These are phyloP conservation scores for Peromyscus aztecus DNA, from an alignment of 2,797 vertebrate genomes.

Conservation along the genomic window DNA sequence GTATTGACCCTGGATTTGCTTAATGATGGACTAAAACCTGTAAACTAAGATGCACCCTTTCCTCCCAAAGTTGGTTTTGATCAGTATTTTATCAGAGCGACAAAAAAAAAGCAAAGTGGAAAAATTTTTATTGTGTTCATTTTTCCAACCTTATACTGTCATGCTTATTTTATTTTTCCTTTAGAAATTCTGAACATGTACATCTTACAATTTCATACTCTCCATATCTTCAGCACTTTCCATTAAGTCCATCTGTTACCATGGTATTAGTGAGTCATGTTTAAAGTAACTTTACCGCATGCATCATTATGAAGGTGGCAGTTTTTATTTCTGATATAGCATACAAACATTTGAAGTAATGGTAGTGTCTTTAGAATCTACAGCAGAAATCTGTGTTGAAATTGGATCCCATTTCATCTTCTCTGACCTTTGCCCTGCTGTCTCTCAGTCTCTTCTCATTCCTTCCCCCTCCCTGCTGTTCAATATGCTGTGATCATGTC, in stretches of 20 bases:
- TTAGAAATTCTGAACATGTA: neutral
- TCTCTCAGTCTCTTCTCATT: neutral
- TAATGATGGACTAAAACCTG: neutral
- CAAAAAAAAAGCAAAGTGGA: too few relatives aligned
- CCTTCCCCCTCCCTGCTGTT: neutral
- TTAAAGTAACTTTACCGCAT: neutral
- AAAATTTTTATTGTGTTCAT: neutral
- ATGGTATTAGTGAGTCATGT: neutral
- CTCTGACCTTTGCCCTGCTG: neutral
- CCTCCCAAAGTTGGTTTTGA: neutral
- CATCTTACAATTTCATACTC: neutral
- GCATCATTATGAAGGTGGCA: slow-evolving; percentile 1
- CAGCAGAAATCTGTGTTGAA: neutral
- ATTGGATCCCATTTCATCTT: neutral
- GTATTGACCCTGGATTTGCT: neutral
- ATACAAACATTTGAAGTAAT: slow-evolving; percentile 34
- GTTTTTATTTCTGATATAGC: neutral
- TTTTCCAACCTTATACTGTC: neutral
- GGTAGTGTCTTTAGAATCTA: neutral
- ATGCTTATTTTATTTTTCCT: neutral
- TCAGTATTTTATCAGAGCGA: neutral
- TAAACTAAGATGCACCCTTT: neutral
- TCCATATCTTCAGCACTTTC: neutral
- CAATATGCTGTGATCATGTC: neutral
- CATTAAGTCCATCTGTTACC: slow-evolving; percentile 18